Percentiles rank a stretch among this genome's conserved stretches.
phyloP scores from a whole-genome alignment of 2,113 vertebrate species.

The Muntiacus reevesi region DNA sequence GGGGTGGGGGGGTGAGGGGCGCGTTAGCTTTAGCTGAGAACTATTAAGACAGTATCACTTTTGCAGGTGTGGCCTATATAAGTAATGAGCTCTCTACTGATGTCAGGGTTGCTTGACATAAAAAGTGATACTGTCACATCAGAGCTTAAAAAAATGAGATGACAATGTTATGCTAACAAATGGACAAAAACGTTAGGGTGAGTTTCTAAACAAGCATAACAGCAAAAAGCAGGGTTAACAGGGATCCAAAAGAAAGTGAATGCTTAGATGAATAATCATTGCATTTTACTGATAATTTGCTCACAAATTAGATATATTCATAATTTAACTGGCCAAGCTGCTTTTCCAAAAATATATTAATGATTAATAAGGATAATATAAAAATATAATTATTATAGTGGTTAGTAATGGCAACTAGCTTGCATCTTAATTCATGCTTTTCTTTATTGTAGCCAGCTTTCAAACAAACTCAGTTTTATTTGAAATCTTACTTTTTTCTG shows the following conservation, averaged over 20 bases:
- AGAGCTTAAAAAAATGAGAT: constrained; percentile 67
- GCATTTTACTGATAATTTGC: constrained; percentile 70
- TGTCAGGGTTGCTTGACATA: background rate
- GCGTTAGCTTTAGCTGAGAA: constrained; percentile 33
- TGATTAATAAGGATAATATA: constrained; percentile 64
- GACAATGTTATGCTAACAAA: constrained; percentile 73
- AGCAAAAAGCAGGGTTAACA: constrained; percentile 87
- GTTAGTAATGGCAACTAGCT: constrained; percentile 79
- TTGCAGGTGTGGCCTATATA: constrained; percentile 46
- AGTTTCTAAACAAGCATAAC: constrained; percentile 80
- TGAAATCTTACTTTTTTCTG: constrained; percentile 96
- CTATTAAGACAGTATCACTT: constrained; percentile 81
- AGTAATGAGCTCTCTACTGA: background rate
- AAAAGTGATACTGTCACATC: constrained; percentile 82
- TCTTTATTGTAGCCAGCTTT: constrained; percentile 74
- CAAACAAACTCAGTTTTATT: constrained; percentile 67
- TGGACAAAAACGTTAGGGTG: constrained; percentile 74
- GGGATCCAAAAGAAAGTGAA: constrained; percentile 81
- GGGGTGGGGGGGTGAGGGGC: background rate
- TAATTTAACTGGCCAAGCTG: constrained; percentile 71
- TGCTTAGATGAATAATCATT: constrained; percentile 80
- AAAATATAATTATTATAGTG: constrained; percentile 65
- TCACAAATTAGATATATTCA: constrained; percentile 47
- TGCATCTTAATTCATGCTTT: constrained; percentile 78
- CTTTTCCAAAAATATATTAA: constrained; percentile 63